Conservation (phyloP, 2,797 vertebrate genomes). For the Eulemur mongoz region DNA sequence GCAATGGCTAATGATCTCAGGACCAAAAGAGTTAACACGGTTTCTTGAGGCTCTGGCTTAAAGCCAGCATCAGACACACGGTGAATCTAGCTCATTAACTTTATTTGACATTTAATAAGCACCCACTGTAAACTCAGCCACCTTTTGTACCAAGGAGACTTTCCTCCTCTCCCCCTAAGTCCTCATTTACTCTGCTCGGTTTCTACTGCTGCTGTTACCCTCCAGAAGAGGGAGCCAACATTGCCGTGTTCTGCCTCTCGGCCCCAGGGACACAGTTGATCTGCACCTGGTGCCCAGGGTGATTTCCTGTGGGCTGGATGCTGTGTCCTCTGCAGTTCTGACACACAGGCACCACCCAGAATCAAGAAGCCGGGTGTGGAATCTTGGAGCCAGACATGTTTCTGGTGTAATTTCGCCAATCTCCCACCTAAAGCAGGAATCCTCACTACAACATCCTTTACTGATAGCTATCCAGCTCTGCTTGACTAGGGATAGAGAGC, state of each 20-base stretch:
- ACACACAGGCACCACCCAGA: not conserved
- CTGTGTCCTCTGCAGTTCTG: not conserved
- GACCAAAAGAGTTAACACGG: not conserved
- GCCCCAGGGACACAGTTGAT: not conserved
- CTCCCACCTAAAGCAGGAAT: not conserved
- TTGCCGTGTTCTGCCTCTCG: not conserved
- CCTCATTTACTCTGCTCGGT: not conserved
- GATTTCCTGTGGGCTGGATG: not conserved
- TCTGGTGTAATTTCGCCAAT: not conserved
- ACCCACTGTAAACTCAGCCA: constrained; percentile 35
- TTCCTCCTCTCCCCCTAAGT: not conserved
- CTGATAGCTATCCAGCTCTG: not conserved
- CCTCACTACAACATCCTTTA: not conserved
- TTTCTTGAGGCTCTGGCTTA: constrained; percentile 13
- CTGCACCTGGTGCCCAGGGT: not conserved
- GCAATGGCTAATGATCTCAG: not conserved
- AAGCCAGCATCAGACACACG: not conserved
- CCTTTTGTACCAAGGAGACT: not conserved
- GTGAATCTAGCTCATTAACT: constrained; percentile 37
- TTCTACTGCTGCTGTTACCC: not conserved
- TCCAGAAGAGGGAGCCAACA: not conserved
- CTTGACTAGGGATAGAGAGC: not conserved
- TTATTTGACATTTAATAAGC: constrained; percentile 64
- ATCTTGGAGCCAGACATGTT: not conserved
- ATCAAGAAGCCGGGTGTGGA: not conserved